Percentiles rank a stretch among this genome's conserved stretches.
These are phyloP conservation scores for Scaptomyza flava DNA, from an alignment of 2,888 invertebrate genomes.

Conservation along the genomic window DNA sequence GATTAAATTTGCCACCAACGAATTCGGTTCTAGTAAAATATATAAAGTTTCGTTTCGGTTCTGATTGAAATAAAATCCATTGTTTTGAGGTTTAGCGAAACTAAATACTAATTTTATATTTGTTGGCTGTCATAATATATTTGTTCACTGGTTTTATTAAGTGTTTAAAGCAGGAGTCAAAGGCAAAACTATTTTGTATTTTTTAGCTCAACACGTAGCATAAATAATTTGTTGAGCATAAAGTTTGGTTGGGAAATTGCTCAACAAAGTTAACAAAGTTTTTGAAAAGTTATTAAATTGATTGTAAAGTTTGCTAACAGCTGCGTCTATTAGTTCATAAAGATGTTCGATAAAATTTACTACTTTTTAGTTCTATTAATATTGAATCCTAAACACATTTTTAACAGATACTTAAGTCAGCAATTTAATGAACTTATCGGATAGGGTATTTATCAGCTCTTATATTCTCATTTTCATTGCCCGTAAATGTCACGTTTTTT, in stretches of 20 bases:
- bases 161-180: not conserved
- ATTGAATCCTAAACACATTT: not conserved
- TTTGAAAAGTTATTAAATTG: not conserved
- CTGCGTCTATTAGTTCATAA: not conserved
- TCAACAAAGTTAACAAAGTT: not conserved
- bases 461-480: slow-evolving; percentile 3
- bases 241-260: not conserved
- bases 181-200: not conserved
- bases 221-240: not conserved
- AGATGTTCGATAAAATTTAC: not conserved
- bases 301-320: not conserved
- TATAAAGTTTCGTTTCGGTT: not conserved
- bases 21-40: not conserved
- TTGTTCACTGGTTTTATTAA: not conserved
- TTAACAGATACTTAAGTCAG: not conserved
- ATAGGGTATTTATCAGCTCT: slow-evolving; percentile 1
- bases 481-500: slow-evolving; percentile 23
- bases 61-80: not conserved
- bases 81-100: too few relatives aligned
- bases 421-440: not conserved
- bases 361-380: too few relatives aligned
- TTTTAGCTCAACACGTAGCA: not conserved
- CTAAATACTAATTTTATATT: not conserved
- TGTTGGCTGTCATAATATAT: not conserved
- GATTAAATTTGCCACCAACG: slow-evolving; percentile 32